These are phyloP conservation scores for Machimus rusticus DNA, from an alignment of 2,888 invertebrate species.

Conservation along the genomic window DNA sequence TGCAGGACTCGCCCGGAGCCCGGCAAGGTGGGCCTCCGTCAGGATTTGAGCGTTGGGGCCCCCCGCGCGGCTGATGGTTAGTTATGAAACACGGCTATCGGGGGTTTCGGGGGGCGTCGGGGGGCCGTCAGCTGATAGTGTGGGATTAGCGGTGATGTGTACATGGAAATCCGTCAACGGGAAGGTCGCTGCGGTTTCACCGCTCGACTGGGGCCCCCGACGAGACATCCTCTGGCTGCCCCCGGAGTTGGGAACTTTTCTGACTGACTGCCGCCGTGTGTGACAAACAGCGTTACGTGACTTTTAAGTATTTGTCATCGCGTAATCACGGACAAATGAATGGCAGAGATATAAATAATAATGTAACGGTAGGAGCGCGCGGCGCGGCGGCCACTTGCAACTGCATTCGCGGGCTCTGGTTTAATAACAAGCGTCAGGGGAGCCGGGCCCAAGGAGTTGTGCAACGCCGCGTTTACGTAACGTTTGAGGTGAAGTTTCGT, in stretches of 20 bases:
- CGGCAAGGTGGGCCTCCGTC: not conserved
- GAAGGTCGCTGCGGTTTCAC: slow-evolving; percentile 34
- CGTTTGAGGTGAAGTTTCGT: not conserved
- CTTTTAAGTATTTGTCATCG: slow-evolving; percentile 44
- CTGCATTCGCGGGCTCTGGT: not conserved
- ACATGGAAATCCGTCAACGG: slow-evolving; percentile 32
- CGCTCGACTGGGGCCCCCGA: slow-evolving; percentile 15
- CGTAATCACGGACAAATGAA: slow-evolving; percentile 32
- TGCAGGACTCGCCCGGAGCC: not conserved
- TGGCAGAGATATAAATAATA: slow-evolving; percentile 34
- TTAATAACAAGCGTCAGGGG: not conserved
- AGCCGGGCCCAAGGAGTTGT: not conserved
- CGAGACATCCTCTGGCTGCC: not conserved
- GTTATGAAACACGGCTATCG: not conserved
- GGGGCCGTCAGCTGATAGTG: not conserved
- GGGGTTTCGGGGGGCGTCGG: not conserved
- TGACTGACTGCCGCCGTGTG: slow-evolving; percentile 7
- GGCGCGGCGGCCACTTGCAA: not conserved
- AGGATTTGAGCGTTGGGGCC: not conserved
- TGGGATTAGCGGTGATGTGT: slow-evolving; percentile 9
- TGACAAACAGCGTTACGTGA: slow-evolving; percentile 41
- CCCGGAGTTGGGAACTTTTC: not conserved
- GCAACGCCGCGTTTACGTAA: not conserved
- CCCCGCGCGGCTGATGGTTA: not conserved
- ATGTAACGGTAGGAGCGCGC: not conserved